Base-by-base conservation (phyloP, 1,140 invertebrate genomes). In the Zophobas atratus region DNA sequence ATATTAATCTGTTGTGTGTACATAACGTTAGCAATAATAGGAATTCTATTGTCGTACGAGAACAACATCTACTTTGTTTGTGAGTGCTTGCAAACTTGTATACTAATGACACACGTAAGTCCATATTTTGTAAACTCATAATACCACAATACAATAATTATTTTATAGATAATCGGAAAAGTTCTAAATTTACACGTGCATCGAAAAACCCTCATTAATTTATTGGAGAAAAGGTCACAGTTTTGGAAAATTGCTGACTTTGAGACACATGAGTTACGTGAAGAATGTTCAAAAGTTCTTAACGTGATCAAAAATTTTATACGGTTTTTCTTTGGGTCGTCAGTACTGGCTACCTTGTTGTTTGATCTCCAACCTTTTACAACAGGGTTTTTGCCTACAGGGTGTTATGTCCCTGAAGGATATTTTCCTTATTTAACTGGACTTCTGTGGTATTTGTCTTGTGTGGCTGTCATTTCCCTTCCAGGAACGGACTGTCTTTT, bases 331-430 rank as follows among this genome's bases (percentile, higher is more conserved):
- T 35, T 38, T 0, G 5, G 35, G 1, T 33, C n/a, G 2, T 38
- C 39, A 20, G 43, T 67, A 32, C 5, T 2, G 6, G 49, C 20
- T 51, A n/a, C 3, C 20, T 20, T 41, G 20, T 43, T 43, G 2
- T 67, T 67, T 39, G 56, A 67, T 67, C 33, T 67, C 38, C 60
- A 67, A 67, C 60, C 60, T 1, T 67, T 67, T 20, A 43, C 8
- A 6, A 67, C 60, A 20, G 38, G 39, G n/a, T 32, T 2, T 1
- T 20, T 43, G 6, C 38, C 60, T 1, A 36, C 60, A 32, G 60
- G 6, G 3, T 67, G 60, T 67, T 67, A 67, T 20, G 60, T 32
- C 32, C 60, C 60, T 4, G 38, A 67, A 67, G 60, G 60, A 1
- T 67, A 39, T 38, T 43, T 43, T 20, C 2, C 8, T n/a, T 46